phyloP scores from a whole-genome alignment of 2,888 invertebrate species.

The Epirrhoe alternata region DNA sequence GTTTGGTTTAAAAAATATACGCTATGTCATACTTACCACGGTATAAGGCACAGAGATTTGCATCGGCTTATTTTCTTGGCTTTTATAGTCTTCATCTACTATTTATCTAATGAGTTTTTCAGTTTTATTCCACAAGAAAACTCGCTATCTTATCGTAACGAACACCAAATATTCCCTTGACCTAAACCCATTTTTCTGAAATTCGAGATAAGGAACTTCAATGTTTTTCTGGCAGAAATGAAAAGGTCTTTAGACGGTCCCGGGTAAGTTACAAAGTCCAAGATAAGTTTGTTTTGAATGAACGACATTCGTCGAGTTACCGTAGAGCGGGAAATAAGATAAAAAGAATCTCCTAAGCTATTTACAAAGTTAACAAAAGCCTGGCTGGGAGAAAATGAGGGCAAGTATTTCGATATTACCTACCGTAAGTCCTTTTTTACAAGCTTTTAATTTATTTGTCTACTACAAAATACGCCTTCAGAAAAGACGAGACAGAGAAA shows the following conservation, averaged over 20 bases:
- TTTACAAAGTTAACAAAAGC: constrained; percentile 39
- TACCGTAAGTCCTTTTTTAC: constrained; percentile 3
- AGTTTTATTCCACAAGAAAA: constrained; percentile 19
- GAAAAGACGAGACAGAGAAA: not conserved
- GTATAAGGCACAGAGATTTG: too few species aligned
- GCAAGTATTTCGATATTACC: constrained; percentile 10
- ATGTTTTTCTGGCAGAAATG: constrained; percentile 50
- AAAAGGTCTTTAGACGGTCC: constrained; percentile 55
- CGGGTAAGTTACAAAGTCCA: constrained; percentile 46
- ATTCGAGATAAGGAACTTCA: constrained; percentile 54
- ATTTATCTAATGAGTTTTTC: not conserved
- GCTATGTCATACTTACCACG: too few species aligned
- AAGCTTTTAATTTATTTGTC: constrained; percentile 1
- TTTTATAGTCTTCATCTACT: too few species aligned
- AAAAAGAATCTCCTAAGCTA: constrained; percentile 43
- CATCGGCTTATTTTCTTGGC: too few species aligned
- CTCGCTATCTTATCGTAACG: constrained; percentile 34
- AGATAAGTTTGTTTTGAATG: constrained; percentile 63
- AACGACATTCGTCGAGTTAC: constrained; percentile 53
- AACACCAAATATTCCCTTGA: constrained; percentile 39
- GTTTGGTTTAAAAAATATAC: too few species aligned
- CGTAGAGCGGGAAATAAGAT: constrained; percentile 47
- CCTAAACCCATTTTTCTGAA: constrained; percentile 46
- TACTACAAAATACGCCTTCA: not conserved
- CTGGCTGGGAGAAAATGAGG: constrained; percentile 21